Evolutionary conservation across 2,888 invertebrate species (phyloP).

Genomic region (Dryococelus australis): DNA sequence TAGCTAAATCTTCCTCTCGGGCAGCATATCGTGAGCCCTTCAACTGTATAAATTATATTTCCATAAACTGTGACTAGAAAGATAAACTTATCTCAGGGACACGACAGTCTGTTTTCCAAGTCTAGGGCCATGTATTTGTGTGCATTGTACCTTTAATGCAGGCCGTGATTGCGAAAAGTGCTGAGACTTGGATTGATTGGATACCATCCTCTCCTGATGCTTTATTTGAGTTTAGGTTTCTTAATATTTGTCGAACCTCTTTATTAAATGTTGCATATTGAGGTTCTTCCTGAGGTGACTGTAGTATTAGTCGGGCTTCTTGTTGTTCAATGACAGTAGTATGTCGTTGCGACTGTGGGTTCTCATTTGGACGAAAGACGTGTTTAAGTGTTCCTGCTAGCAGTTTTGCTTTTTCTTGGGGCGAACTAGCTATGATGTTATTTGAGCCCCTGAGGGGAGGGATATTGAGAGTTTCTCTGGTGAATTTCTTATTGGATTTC

Average conservation of each 20-base stretch:
- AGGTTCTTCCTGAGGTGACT: neutral
- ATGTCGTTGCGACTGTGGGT: neutral
- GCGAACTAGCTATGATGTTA: neutral
- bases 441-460: neutral
- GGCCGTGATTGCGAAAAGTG: neutral
- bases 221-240: neutral
- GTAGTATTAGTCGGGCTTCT: neutral
- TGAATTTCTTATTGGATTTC: neutral
- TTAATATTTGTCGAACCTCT: neutral
- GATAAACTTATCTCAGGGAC: too few relatives aligned
- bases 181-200: neutral
- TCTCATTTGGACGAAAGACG: slow-evolving; percentile 12
- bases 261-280: neutral
- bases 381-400: slow-evolving; percentile 11
- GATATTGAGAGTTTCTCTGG: neutral
- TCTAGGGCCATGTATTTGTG: neutral
- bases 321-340: neutral
- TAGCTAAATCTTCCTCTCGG: too few relatives aligned
- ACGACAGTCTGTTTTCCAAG: slow-evolving; percentile 2
- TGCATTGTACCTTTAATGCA: neutral
- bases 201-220: neutral
- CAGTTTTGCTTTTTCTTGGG: slow-evolving; percentile 29
- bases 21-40: too few relatives aligned
- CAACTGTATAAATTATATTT: too few relatives aligned
- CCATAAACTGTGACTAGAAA: too few relatives aligned